Evolutionary conservation across 2,888 invertebrate species (phyloP).

Genomic region (Latrodectus elegans): DNA sequence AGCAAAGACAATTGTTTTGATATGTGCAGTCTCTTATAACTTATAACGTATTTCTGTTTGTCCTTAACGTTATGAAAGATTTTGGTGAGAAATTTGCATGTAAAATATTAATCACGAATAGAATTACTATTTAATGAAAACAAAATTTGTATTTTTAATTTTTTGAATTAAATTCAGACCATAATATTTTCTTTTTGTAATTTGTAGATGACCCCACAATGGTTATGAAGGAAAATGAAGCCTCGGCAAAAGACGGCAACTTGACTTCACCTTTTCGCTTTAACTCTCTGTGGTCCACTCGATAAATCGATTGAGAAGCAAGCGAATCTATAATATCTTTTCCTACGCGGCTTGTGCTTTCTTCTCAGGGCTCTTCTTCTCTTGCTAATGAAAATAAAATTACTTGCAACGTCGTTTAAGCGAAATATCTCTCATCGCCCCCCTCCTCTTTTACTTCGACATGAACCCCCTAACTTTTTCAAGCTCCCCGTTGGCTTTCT

Average conservation of each 20-base stretch:
- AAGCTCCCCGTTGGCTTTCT: background rate
- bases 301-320: conserved; percentile 49
- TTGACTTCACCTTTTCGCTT: background rate
- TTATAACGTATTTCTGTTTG: too few relatives aligned
- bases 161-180: too few relatives aligned
- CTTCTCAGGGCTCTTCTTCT: conserved; percentile 27
- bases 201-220: background rate
- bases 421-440: conserved; percentile 8
- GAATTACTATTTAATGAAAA: too few relatives aligned
- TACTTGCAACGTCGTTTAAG: conserved; percentile 46
- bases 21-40: too few relatives aligned
- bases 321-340: conserved; percentile 55
- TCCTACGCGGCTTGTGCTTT: conserved; percentile 50
- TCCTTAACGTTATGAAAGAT: too few relatives aligned
- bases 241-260: conserved; percentile 4
- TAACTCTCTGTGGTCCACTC: conserved; percentile 15
- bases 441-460: background rate
- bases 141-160: too few relatives aligned
- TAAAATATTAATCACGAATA: too few relatives aligned
- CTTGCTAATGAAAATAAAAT: conserved; percentile 63
- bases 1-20: too few relatives aligned
- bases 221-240: background rate
- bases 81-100: too few relatives aligned
- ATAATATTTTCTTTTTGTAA: background rate
- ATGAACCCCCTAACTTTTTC: background rate